Conservation (phyloP, 2,888 invertebrate species). For the Elmis aenea region DNA sequence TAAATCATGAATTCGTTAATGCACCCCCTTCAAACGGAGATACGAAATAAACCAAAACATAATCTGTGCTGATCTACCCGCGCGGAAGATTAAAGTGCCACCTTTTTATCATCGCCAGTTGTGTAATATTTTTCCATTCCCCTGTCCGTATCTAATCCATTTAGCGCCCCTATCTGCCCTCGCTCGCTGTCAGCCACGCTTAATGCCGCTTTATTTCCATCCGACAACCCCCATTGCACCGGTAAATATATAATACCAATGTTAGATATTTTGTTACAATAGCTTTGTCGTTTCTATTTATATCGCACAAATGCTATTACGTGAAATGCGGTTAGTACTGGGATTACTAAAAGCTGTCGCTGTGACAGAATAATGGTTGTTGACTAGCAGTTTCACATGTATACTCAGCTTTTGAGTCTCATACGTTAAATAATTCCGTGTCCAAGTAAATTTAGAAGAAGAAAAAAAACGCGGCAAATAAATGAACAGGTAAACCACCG, state of each 20-base stretch:
- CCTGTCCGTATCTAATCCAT: constrained; percentile 41
- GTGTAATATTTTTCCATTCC: constrained; percentile 44
- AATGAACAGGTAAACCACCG: too few species aligned
- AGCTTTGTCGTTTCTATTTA: too few species aligned
- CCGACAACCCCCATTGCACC: constrained; percentile 28
- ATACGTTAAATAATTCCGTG: too few species aligned
- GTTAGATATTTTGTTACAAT: constrained; percentile 13
- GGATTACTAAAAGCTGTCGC: too few species aligned
- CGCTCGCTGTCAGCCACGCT: constrained; percentile 37
- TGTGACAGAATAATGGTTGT: too few species aligned
- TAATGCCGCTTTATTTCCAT: constrained; percentile 41
- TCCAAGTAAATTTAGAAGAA: too few species aligned
- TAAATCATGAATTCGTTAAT: constrained; percentile 12
- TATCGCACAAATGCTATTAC: too few species aligned
- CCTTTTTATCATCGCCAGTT: constrained; percentile 41
- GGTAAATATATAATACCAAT: constrained; percentile 17
- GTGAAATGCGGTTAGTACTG: too few species aligned
- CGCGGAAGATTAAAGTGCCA: constrained; percentile 37
- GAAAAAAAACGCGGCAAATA: too few species aligned
- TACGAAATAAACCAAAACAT: constrained; percentile 8
- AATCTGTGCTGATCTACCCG: constrained; percentile 23
- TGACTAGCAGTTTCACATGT: too few species aligned
- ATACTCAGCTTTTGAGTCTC: too few species aligned
- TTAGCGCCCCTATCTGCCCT: constrained; percentile 34
- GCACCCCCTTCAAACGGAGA: constrained; percentile 11